Evolutionary conservation across 1,140 invertebrate genomes (phyloP).

Genomic region (Megathymus violae): DNA sequence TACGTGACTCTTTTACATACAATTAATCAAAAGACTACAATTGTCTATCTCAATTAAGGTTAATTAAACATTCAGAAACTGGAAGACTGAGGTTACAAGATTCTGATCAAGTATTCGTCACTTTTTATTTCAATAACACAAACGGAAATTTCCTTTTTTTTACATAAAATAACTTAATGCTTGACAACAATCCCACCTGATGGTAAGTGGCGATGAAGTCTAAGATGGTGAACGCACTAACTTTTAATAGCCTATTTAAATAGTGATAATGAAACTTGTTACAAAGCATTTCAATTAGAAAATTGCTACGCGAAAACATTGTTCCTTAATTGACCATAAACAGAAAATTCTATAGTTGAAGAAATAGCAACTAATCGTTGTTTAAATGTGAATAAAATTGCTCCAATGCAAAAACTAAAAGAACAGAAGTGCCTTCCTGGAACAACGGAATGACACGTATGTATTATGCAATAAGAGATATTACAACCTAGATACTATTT

Average conservation of each 20-base stretch:
- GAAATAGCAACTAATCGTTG: constrained; percentile 6
- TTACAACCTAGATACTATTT: constrained; percentile 22
- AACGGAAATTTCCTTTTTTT: not conserved
- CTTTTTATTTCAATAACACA: constrained; percentile 24
- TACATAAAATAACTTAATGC: too few relatives aligned
- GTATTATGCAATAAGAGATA: constrained; percentile 31
- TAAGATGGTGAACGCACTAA: too few relatives aligned
- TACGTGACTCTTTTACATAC: not conserved
- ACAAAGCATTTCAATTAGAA: not conserved
- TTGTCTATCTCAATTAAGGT: constrained; percentile 26
- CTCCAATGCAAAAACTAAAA: constrained; percentile 11
- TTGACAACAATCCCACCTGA: too few relatives aligned
- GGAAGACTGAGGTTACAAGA: constrained; percentile 28
- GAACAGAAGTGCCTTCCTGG: constrained; percentile 28
- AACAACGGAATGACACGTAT: constrained; percentile 30
- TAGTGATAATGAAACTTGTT: not conserved
- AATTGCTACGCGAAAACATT: not conserved
- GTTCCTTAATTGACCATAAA: constrained; percentile 3
- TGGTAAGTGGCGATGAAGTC: too few relatives aligned
- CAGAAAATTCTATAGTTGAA: constrained; percentile 13
- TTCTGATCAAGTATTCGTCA: constrained; percentile 23
- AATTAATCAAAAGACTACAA: not conserved
- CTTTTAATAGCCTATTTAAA: too few relatives aligned
- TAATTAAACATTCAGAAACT: constrained; percentile 31
- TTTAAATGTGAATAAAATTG: constrained; percentile 33